Evolutionary conservation across 1,140 invertebrate species (phyloP).

Genomic region (Lutraria rhynchaena): DNA sequence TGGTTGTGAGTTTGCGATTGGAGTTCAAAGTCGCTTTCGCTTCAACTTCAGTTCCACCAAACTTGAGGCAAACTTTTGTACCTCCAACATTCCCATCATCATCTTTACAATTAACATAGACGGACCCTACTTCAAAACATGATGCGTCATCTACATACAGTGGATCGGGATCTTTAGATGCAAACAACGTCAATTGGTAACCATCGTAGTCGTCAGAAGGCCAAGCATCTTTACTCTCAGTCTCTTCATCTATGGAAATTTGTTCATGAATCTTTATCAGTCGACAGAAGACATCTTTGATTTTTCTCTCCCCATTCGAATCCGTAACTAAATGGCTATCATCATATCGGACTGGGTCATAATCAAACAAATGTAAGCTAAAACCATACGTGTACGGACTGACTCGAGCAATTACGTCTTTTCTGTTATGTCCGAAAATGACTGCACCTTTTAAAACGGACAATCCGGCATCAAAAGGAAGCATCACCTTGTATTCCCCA

Average conservation of each 20-base stretch:
- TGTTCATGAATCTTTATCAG: conserved; percentile 17
- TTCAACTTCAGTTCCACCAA: conserved; percentile 42
- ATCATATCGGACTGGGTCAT: not conserved
- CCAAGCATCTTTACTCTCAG: not conserved
- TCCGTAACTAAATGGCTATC: not conserved
- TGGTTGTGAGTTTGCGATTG: not conserved
- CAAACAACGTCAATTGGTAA: conserved; percentile 9
- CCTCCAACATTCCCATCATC: not conserved
- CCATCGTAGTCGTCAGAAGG: not conserved
- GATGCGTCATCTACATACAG: conserved; percentile 22
- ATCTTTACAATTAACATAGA: conserved; percentile 26
- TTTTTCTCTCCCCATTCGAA: conserved; percentile 16
- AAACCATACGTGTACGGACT: conserved; percentile 13
- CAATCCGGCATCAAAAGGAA: conserved; percentile 15
- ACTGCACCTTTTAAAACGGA: conserved; percentile 24
- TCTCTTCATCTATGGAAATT: conserved; percentile 4
- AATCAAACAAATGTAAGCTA: not conserved
- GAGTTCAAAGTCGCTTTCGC: not conserved
- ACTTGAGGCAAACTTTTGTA: conserved; percentile 28
- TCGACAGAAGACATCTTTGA: conserved; percentile 16
- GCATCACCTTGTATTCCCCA: not conserved
- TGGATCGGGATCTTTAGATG: conserved; percentile 6
- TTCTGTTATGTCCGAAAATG: conserved; percentile 12
- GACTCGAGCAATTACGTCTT: not conserved
- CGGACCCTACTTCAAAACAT: conserved; percentile 11